Conservation (phyloP, 2,888 invertebrate genomes). For the Spilarctia lutea region DNA sequence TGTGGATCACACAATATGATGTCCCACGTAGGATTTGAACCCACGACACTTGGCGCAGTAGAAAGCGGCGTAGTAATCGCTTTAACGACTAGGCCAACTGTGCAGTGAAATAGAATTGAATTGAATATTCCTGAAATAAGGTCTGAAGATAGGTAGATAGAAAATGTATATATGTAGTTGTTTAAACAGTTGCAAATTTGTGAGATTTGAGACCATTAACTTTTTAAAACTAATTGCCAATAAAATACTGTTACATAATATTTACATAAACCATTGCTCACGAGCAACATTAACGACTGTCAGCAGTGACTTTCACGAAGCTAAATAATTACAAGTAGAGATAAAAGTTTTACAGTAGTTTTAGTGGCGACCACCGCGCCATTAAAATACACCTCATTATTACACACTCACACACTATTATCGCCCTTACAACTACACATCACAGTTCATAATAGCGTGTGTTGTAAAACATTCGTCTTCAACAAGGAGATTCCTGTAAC, state of each 20-base stretch:
- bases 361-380: conserved; percentile 13
- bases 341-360: conserved; percentile 20
- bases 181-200: too few species aligned
- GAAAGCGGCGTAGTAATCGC: too few species aligned
- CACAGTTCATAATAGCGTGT: conserved; percentile 28
- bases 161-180: too few species aligned
- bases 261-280: background rate
- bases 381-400: conserved; percentile 26
- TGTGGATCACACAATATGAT: too few species aligned
- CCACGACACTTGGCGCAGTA: too few species aligned
- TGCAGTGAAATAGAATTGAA: too few species aligned
- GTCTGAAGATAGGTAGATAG: background rate
- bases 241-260: background rate
- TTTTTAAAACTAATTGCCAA: background rate
- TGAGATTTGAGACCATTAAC: background rate
- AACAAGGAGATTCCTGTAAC: conserved; percentile 35
- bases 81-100: too few species aligned
- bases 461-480: conserved; percentile 24
- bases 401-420: conserved; percentile 24
- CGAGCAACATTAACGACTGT: background rate
- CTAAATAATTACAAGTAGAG: conserved; percentile 12
- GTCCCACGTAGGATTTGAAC: too few species aligned
- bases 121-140: background rate
- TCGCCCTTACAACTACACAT: conserved; percentile 8
- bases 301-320: background rate